phyloP scores from a whole-genome alignment of 1,140 invertebrate species.

The Dreissena rostriformis region DNA sequence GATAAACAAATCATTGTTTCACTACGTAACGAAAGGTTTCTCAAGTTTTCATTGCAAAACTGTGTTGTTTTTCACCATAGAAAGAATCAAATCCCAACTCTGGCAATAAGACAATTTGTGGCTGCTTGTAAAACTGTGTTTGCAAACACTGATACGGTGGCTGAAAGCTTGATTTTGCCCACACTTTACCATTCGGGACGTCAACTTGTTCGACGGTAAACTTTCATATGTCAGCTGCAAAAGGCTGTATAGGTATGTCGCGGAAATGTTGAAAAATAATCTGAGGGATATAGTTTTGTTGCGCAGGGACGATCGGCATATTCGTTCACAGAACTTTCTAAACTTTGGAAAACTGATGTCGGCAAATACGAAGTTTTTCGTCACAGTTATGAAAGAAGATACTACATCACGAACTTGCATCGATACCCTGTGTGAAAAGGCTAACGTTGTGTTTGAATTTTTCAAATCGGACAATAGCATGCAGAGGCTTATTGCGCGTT shows the following conservation, averaged over 20 bases:
- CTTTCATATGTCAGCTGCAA: background rate
- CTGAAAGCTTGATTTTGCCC: background rate
- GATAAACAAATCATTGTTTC: too few species aligned
- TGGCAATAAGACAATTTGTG: background rate
- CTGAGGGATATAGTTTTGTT: background rate
- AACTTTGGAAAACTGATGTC: background rate
- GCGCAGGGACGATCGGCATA: background rate
- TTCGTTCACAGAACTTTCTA: too few species aligned
- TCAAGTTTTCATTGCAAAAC: too few species aligned
- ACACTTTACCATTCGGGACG: background rate
- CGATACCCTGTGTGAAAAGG: background rate
- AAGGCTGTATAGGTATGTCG: background rate
- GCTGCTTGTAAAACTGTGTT: background rate
- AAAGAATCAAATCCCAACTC: too few species aligned
- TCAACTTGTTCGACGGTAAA: background rate
- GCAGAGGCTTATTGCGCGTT: background rate
- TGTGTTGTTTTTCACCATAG: too few species aligned
- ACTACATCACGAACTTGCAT: background rate
- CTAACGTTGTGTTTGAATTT: background rate
- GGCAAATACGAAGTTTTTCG: background rate
- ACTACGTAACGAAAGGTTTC: too few species aligned
- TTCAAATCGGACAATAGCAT: background rate
- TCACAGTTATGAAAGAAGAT: background rate
- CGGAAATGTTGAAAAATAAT: background rate
- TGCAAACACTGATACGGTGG: background rate